phyloP scores from a whole-genome alignment of 2,797 vertebrate species.

The Acridotheres tristis region DNA sequence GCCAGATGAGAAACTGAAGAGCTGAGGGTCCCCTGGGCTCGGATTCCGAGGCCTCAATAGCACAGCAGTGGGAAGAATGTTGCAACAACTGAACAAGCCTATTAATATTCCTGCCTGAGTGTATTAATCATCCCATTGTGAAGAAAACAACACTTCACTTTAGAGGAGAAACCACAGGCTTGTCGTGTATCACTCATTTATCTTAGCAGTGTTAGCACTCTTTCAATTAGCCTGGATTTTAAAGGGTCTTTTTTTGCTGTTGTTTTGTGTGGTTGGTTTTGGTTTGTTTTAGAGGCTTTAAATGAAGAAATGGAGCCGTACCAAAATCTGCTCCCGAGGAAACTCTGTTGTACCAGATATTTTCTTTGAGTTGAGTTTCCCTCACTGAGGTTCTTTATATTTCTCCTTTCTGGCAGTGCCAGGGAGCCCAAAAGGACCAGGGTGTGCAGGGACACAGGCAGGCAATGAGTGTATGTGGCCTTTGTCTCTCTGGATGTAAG shows the following conservation, averaged over 20 bases:
- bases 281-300: neutral
- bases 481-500: neutral
- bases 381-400: neutral
- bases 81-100: constrained; percentile 58
- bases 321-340: neutral
- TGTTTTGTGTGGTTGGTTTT: neutral
- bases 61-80: constrained; percentile 57
- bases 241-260: neutral
- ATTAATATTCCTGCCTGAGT: constrained; percentile 65
- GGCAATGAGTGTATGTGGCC: neutral
- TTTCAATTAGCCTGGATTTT: constrained; percentile 16
- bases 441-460: neutral
- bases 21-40: constrained; percentile 37
- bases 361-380: neutral
- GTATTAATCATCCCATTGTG: constrained; percentile 69
- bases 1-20: constrained; percentile 49
- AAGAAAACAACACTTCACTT: constrained; percentile 62
- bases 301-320: neutral
- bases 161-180: constrained; percentile 56
- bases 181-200: constrained; percentile 34
- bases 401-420: neutral
- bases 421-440: neutral
- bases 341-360: neutral
- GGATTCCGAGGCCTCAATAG: constrained; percentile 8
- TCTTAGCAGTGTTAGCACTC: constrained; percentile 44